Evolutionary conservation across 2,113 vertebrate genomes (phyloP).

Genomic region (Stercorarius parasiticus): DNA sequence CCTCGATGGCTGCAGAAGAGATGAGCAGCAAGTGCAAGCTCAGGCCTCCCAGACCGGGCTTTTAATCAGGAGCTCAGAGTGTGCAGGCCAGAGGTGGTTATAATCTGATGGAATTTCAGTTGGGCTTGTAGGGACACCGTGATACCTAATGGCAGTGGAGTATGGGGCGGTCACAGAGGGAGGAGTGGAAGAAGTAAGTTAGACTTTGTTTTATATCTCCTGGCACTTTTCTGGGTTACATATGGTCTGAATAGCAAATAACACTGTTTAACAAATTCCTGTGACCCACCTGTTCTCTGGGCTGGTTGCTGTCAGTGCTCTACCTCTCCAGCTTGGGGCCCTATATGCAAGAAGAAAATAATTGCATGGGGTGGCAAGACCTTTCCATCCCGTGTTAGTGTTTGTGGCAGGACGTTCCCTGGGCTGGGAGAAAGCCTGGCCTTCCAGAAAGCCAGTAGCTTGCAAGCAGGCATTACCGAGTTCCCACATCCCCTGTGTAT

Average conservation of each 20-base stretch:
- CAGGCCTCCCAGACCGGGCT: not conserved
- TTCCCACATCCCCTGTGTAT: rapidly evolving
- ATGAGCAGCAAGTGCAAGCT: rapidly evolving
- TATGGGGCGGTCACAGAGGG: not conserved
- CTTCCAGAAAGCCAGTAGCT: not conserved
- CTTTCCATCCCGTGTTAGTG: rapidly evolving
- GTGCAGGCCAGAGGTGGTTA: not conserved
- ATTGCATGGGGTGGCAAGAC: not conserved
- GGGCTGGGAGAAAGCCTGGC: not conserved
- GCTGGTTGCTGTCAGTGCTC: not conserved
- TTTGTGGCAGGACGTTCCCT: not conserved
- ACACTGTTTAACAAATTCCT: not conserved
- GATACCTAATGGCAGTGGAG: rapidly evolving
- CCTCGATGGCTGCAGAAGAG: not conserved
- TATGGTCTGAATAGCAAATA: not conserved
- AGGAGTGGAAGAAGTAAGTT: not conserved
- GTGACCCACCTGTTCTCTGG: not conserved
- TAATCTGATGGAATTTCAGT: not conserved
- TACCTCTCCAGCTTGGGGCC: not conserved
- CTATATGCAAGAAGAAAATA: not conserved
- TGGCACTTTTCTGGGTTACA: rapidly evolving
- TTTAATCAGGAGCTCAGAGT: not conserved
- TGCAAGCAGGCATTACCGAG: not conserved
- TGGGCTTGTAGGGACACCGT: rapidly evolving
- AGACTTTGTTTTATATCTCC: rapidly evolving